Base-by-base conservation (phyloP, 1,140 invertebrate genomes). In the Planococcus citri region DNA sequence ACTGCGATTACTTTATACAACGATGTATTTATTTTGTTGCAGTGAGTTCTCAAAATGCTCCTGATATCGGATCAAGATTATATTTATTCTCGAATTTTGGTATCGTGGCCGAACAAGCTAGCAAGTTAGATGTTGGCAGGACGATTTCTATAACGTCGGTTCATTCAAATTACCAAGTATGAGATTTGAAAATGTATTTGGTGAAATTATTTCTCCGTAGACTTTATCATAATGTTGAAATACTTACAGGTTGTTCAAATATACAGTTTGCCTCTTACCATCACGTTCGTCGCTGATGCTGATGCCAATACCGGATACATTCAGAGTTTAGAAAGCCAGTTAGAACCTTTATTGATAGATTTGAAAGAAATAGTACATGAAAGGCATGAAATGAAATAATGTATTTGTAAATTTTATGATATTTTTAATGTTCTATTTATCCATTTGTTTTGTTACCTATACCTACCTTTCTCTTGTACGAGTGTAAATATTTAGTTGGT, bases 301-400 rank as follows among this genome's bases (percentile, higher is more conserved):
- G 25, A 64, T 4, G 60, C 60, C 9, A 64, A 64, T 25, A 64
- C 60, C 14, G 60, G 60, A 17, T 64, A 64, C 25, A 64, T 64
- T 4, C 60, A 64, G 3, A 24, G 25, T 25, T 27, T 64, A 17
- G 60, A 64, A 64, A 64, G 60, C 24, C 60, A 64, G 17, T 27
- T 64, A 64, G 60, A 64, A 17, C 60, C 60, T 25, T 25, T 64
- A 21, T 64, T 64, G 17, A 22, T 24, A 9, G 60, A 64, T 25
- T 20, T 64, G 9, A 64, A 64, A 64, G 60, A 64, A 64, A 64
- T 64, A 24, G 60, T 25, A 17, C 2, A 6, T 24, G 60, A 64
- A 25, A 24, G 60, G 17, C 60, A 64, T 17, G 60, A 64, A 25
- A 10, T 27, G 17, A 64, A 64, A 27, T 64, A 25, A 25, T 64